Conservation (phyloP, 2,888 invertebrate genomes). For the Heliconius charithonia region DNA sequence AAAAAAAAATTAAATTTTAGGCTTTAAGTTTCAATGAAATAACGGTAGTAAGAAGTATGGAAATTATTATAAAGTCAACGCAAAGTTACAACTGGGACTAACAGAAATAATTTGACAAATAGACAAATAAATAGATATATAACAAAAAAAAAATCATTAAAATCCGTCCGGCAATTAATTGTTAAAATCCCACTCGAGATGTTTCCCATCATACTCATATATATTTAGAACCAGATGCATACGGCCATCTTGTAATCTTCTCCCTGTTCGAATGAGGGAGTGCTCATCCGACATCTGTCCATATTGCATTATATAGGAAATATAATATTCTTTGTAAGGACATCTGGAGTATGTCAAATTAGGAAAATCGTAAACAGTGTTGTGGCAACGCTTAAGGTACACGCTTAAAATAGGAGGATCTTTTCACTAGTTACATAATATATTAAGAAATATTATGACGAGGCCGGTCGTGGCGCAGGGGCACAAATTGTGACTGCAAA, state of each 20-base stretch:
- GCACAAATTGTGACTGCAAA: no score
- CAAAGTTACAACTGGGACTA: no score
- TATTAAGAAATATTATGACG: neutral
- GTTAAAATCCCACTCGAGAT: neutral
- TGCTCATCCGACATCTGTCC: neutral
- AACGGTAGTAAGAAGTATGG: neutral
- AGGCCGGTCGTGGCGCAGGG: no score
- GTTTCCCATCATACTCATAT: neutral
- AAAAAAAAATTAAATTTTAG: no score
- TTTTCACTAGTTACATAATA: neutral
- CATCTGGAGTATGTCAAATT: neutral
- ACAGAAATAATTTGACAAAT: no score
- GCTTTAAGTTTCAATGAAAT: no score
- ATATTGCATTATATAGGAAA: neutral
- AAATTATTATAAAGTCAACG: neutral
- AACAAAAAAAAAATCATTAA: neutral
- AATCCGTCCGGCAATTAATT: neutral
- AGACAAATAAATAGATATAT: neutral
- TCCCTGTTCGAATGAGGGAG: neutral
- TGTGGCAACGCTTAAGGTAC: neutral
- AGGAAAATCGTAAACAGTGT: neutral
- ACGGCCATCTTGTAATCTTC: neutral
- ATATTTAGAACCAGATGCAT: neutral
- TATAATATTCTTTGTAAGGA: conserved; percentile 6
- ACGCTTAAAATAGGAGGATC: neutral